Evolutionary conservation across 2,797 vertebrate genomes (phyloP), one percentile per base, ranked within the genome.

Genomic region (Tapirus indicus): DNA sequence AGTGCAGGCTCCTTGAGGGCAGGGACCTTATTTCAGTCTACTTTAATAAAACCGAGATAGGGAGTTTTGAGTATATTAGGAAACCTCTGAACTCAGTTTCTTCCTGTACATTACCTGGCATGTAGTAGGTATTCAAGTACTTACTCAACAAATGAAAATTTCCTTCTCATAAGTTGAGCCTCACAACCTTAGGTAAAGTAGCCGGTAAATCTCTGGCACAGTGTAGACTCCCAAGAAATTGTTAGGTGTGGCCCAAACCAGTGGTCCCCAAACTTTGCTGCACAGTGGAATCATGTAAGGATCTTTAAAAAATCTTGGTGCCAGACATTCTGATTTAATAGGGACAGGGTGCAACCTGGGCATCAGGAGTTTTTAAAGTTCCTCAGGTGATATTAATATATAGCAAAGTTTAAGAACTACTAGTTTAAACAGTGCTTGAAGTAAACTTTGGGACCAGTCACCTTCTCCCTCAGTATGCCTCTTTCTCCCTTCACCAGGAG

Each of bases 401-500:
- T 38, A 60, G 49, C 41, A 60, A 64, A 75, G 44, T 41, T 75
- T n/a, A 86, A 49, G 52, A 80, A 74, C 47, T 69, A 47, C 18
- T 68, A 23, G 2, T 95, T 89, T 68, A 77, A 85, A 80, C 72
- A 94, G 58, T 74, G 52, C 49, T 91, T 90, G 18, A 62, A 38
- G 74, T 88, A 88, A 85, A 64, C 58, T 47, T 88, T 84, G 10
- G n/a, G 35, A 52, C 35, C 16, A 78, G 49, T 72, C 38, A 32
- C 44, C 41, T 13, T 83, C 25, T 35, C 18, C 29, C 35, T 94
- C 74, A 38, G 7, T 85, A 38, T 85, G 41, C 66, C n/a, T 72
- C n/a, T 72, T 25, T 38, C 25, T 62, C 49, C 41, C 41, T 69
- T 84, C 49, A 32, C 72, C 79, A 99, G 99, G 98, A 99, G 99